A percentile compares a stretch with the other conserved stretches of the same genome.
Conservation (phyloP, 2,797 vertebrate species). For the Trematocara caparti region DNA sequence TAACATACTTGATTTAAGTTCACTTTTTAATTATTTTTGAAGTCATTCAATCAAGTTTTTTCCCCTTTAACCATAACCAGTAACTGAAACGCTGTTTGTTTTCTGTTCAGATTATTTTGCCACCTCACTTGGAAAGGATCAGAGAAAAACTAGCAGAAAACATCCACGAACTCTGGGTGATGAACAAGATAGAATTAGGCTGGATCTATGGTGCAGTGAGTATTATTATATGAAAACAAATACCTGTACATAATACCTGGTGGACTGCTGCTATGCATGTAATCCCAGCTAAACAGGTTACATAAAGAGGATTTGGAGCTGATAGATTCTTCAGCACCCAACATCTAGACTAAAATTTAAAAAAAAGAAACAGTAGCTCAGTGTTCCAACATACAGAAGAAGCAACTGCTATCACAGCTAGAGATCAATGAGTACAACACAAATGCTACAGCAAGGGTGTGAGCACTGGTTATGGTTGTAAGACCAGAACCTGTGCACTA, state of each 20-base stretch:
- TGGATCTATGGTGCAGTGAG: conserved; percentile 91
- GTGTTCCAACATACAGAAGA: neutral
- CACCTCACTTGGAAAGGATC: conserved; percentile 90
- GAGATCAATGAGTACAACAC: neutral
- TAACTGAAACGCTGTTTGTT: neutral
- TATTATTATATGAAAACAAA: neutral
- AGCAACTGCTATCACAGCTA: neutral
- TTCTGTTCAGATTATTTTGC: conserved; percentile 84
- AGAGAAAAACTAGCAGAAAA: conserved; percentile 95
- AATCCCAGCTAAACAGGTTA: neutral
- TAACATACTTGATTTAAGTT: neutral
- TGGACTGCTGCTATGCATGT: neutral
- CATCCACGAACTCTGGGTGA: conserved; percentile 97
- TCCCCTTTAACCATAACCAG: neutral
- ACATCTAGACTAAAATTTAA: too few relatives aligned
- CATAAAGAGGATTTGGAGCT: neutral
- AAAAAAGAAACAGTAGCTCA: neutral
- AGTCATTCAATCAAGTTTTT: neutral
- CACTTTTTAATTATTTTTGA: neutral
- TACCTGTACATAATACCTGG: neutral
- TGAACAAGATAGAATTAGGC: conserved; percentile 96
- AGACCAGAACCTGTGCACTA: neutral
- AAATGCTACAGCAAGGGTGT: neutral
- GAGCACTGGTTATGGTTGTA: neutral
- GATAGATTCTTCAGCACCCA: neutral